Base-by-base conservation (phyloP, 2,888 invertebrate species). In the Dasypolia templi region DNA sequence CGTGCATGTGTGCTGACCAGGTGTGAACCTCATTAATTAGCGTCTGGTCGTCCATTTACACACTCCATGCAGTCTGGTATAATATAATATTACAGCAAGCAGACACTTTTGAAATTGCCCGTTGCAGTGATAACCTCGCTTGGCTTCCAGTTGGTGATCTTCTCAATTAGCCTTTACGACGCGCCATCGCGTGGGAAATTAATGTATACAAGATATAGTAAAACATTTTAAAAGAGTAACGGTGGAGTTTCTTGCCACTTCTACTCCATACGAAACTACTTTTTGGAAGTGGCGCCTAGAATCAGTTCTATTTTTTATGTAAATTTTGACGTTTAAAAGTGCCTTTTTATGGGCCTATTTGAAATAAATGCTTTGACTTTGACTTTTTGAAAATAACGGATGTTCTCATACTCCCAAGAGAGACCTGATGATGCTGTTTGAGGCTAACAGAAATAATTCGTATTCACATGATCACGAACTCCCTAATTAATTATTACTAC, bases 1-100 rank as follows among this genome's bases (percentile, higher is more conserved):
- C 22, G 51, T 14, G 46, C 42, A 35, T n/a, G 49, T 53, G 79
- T 46, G 59, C 29, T 3, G 5, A 29, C 72, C 81, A 78, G 82
- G 82, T 67, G 77, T 19, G 32, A 32, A 49, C 26, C 22, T 58
- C 9, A 64, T 58, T 55, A 42, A 70, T 66, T 70, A 59, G 35
- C 39, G 53, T 42, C 32, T 39, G 29, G 9, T 42, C 49, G 51
- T 19, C 63, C 29, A 42, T 32, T 59, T 46, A 59, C 19, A n/a
- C 64, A 39, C 46, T 51, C 72, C 81, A 42, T 62, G 19, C 53
- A 35, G 74, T 56, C 55, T 62, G 46, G 29, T n/a, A 26, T 29
- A 9, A 49, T 22, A 49, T 22, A 32, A 39, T 77, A 17, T 11
- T n/a, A 14, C 22, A 53, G 29, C 39, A 53, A 46, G 12, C 12